Evolutionary conservation across 2,797 vertebrate genomes (phyloP).

Genomic region (Enteromius mattozi): DNA sequence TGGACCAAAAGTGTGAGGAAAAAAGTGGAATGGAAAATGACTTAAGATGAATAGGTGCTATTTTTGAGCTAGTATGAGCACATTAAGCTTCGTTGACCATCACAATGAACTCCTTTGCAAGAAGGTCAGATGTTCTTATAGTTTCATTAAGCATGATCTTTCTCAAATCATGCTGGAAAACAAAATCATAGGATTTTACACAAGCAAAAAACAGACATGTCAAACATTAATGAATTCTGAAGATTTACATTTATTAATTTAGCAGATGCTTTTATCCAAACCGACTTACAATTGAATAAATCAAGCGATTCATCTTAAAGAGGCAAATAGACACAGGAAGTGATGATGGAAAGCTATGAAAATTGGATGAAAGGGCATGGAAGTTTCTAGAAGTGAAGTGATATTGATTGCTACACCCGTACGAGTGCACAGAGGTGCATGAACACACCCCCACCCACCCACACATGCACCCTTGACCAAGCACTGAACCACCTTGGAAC

Average conservation of each 20-base stretch:
- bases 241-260: background rate
- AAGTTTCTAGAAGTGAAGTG: background rate
- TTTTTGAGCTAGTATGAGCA: background rate
- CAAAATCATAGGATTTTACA: background rate
- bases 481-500: slow-evolving; percentile 28
- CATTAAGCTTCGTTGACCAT: background rate
- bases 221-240: background rate
- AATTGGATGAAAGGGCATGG: background rate
- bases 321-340: background rate
- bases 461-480: slow-evolving; percentile 43
- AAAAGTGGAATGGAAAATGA: background rate
- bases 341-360: background rate
- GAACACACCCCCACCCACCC: slow-evolving; percentile 11
- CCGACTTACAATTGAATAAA: background rate
- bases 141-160: background rate
- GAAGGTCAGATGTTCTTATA: background rate
- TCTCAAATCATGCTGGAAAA: background rate
- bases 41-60: background rate
- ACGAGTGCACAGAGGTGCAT: background rate
- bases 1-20: background rate
- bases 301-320: background rate
- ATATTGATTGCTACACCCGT: background rate
- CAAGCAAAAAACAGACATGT: background rate
- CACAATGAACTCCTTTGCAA: background rate
- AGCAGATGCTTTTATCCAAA: background rate